Evolutionary conservation across 1,140 invertebrate species (phyloP).

Genomic region (Drosophila funebris): DNA sequence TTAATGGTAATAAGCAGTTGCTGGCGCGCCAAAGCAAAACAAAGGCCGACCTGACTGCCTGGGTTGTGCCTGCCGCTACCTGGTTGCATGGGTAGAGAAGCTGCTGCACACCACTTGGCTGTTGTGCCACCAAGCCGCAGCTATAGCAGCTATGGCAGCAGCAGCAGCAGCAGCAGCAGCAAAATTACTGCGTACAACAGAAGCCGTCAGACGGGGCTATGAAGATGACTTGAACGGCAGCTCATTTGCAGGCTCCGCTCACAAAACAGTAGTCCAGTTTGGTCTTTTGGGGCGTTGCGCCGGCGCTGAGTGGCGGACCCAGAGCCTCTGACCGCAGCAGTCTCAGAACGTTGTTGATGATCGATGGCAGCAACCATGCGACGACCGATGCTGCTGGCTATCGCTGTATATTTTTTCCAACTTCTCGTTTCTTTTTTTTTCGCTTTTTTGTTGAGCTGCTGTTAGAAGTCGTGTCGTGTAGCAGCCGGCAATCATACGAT

Average conservation of each 20-base stretch:
- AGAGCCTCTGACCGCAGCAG: slow-evolving; percentile 31
- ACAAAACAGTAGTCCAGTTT: slow-evolving; percentile 58
- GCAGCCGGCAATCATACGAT: slow-evolving; percentile 70
- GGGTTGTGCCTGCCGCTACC: slow-evolving; percentile 30
- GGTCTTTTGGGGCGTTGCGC: slow-evolving; percentile 63
- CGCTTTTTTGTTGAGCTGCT: slow-evolving; percentile 30
- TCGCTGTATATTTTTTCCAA: slow-evolving; percentile 3
- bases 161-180: slow-evolving; percentile 41
- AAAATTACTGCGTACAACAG: slow-evolving; percentile 84
- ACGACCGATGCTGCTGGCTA: slow-evolving; percentile 44
- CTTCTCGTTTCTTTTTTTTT: slow-evolving; percentile 22
- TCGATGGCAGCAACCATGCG: slow-evolving; percentile 46
- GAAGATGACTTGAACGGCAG: slow-evolving; percentile 33
- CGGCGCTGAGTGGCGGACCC: slow-evolving; percentile 49
- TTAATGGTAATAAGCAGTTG: slow-evolving; percentile 84
- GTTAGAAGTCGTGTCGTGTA: slow-evolving; percentile 63
- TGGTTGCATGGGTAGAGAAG: background rate
- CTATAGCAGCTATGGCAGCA: background rate
- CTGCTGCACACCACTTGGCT: no score
- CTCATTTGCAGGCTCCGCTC: slow-evolving; percentile 46
- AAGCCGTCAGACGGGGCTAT: slow-evolving; percentile 75
- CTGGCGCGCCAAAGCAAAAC: slow-evolving; percentile 72
- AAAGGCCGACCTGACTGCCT: slow-evolving; percentile 50
- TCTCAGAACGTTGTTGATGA: slow-evolving; percentile 59
- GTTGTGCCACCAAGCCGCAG: no score